Percentiles rank a stretch among this genome's conserved stretches.
phyloP scores from a whole-genome alignment of 2,888 invertebrate genomes.

The Chaetogeoica ovagalla region DNA sequence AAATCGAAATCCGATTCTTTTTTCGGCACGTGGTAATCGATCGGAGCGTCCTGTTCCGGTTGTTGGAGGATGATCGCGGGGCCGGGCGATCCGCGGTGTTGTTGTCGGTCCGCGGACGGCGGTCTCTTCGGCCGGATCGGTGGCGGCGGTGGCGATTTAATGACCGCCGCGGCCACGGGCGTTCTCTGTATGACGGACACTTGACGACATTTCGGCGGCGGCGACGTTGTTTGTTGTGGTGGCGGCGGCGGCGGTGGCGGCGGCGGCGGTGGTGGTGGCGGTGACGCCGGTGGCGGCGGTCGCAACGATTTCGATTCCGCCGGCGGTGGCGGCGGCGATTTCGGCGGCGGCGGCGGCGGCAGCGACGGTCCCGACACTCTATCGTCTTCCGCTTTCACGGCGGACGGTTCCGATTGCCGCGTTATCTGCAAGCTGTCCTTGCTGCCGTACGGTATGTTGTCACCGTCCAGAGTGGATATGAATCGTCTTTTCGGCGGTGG shows the following conservation, averaged over 20 bases:
- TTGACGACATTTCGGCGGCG: slow-evolving; percentile 69
- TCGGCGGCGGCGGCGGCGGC: neutral
- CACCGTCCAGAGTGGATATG: slow-evolving; percentile 79
- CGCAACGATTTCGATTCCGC: neutral
- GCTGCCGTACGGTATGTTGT: slow-evolving; percentile 75
- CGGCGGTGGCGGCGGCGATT: slow-evolving; percentile 68
- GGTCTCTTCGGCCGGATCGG: too few relatives aligned
- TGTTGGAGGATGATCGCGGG: slow-evolving; percentile 60
- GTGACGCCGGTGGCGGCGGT: neutral
- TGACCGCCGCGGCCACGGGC: slow-evolving; percentile 60
- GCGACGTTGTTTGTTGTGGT: slow-evolving; percentile 61
- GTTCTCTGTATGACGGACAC: slow-evolving; percentile 84
- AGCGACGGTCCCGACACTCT: slow-evolving; percentile 59
- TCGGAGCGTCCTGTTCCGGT: slow-evolving; percentile 82
- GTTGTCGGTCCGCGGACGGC: neutral
- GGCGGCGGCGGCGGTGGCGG: neutral
- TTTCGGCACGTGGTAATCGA: slow-evolving; percentile 85
- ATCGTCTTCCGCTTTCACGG: slow-evolving; percentile 78
- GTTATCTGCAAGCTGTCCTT: slow-evolving; percentile 41
- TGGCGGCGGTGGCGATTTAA: slow-evolving; percentile 47
- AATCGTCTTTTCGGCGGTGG: slow-evolving; percentile 67
- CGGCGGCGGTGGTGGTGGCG: neutral
- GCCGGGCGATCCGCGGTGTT: too few relatives aligned
- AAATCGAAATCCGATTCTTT: slow-evolving; percentile 60
- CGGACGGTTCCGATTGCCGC: slow-evolving; percentile 9